phyloP scores from a whole-genome alignment of 2,797 vertebrate genomes.

The Clamator glandarius region DNA sequence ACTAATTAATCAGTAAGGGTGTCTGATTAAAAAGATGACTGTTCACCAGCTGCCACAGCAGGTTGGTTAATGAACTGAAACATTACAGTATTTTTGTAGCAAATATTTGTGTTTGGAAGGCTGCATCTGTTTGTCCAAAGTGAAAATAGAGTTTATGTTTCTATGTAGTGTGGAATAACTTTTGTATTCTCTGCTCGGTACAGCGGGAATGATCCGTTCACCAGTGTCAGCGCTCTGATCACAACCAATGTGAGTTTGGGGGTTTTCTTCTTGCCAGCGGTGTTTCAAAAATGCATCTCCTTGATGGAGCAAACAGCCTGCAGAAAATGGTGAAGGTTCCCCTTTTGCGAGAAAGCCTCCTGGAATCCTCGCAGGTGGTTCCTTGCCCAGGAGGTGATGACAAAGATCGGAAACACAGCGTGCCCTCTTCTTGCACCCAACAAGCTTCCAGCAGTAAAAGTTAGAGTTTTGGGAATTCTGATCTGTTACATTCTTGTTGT shows the following conservation, averaged over 20 bases:
- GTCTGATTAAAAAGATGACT: constrained; percentile 76
- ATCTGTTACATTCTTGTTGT: not conserved
- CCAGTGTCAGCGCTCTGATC: not conserved
- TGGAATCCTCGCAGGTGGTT: not conserved
- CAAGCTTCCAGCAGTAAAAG: not conserved
- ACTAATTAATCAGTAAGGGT: constrained; percentile 76
- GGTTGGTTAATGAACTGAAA: constrained; percentile 55
- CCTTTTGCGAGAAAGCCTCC: too few species aligned
- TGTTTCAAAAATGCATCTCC: not conserved
- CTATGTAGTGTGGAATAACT: not conserved
- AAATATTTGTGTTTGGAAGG: constrained; percentile 37
- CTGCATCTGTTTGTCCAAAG: constrained; percentile 2
- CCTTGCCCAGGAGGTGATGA: not conserved
- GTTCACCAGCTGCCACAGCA: constrained; percentile 69
- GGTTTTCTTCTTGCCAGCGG: not conserved
- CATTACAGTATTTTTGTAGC: constrained; percentile 29
- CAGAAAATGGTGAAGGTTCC: not conserved
- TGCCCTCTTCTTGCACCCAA: not conserved
- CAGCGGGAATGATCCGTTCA: rapidly evolving
- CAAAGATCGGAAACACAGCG: not conserved
- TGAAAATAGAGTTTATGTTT: not conserved
- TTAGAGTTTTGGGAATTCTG: not conserved
- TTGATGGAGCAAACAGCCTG: not conserved
- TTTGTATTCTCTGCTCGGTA: not conserved
- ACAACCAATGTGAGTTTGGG: not conserved